A percentile compares a stretch with the other conserved stretches of the same genome.
These are phyloP conservation scores for Vannuccia rotundouncinata DNA, from an alignment of 2,888 invertebrate genomes.

Conservation along the genomic window DNA sequence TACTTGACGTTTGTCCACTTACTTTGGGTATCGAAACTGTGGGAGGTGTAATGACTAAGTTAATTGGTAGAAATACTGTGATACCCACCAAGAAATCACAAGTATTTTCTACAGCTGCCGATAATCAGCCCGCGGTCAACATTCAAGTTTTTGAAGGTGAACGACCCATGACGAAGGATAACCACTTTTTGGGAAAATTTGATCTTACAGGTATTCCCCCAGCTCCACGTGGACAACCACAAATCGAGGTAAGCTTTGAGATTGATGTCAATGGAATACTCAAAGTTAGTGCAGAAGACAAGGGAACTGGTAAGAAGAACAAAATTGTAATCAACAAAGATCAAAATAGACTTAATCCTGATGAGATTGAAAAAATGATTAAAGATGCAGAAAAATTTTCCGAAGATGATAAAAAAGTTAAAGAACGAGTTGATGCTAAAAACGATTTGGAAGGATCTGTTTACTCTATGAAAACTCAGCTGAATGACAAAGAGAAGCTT, in stretches of 20 bases:
- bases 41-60: constrained; percentile 83
- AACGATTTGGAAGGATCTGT: constrained; percentile 89
- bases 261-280: constrained; percentile 43
- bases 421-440: constrained; percentile 79
- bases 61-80: constrained; percentile 92
- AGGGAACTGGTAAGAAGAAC: constrained; percentile 95
- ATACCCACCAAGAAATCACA: constrained; percentile 98
- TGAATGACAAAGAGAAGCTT: constrained; percentile 90
- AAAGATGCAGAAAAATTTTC: constrained; percentile 97
- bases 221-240: constrained; percentile 59
- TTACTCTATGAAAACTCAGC: constrained; percentile 92
- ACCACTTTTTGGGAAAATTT: constrained; percentile 94
- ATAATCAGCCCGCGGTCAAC: constrained; percentile 66
- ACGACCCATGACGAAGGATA: constrained; percentile 98
- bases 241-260: constrained; percentile 48
- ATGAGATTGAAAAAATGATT: constrained; percentile 98
- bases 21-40: constrained; percentile 92
- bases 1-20: constrained; percentile 92
- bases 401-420: constrained; percentile 85
- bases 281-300: constrained; percentile 89
- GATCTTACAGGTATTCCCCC: constrained; percentile 90
- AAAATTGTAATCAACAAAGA: constrained; percentile 98
- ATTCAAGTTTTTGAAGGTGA: constrained; percentile 79
- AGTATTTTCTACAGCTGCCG: constrained; percentile 96
- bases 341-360: constrained; percentile 91